phyloP scores from a whole-genome alignment of 2,888 invertebrate species.

The Philhelius pedissequus region DNA sequence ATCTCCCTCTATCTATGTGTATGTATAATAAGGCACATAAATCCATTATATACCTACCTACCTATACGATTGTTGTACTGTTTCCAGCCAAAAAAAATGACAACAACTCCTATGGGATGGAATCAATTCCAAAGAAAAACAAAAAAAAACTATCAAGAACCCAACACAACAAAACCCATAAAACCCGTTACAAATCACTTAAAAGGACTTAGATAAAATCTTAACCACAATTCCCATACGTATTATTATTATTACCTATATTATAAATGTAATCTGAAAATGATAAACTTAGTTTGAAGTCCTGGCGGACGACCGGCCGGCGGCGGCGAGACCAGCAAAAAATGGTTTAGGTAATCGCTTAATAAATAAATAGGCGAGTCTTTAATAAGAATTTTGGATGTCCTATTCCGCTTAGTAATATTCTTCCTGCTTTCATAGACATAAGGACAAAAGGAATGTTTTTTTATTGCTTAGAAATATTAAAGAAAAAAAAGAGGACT shows the following conservation, averaged over 20 bases:
- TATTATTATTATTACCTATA: background rate
- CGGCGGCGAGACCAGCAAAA: too few relatives aligned
- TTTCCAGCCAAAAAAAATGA: background rate
- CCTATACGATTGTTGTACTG: background rate
- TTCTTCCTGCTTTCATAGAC: background rate
- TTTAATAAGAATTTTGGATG: constrained; percentile 23
- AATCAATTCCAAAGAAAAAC: background rate
- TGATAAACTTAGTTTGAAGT: constrained; percentile 37
- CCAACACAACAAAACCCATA: background rate
- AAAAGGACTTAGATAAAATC: background rate
- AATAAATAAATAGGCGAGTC: constrained; percentile 61
- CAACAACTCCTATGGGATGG: background rate
- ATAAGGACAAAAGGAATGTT: constrained; percentile 27
- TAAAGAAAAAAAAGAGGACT: constrained; percentile 33
- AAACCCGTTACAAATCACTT: background rate
- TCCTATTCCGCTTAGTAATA: background rate
- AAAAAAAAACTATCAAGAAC: background rate
- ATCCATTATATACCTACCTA: background rate
- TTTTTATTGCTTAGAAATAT: constrained; percentile 50
- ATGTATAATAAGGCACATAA: too few relatives aligned
- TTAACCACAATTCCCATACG: background rate
- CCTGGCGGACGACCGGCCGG: too few relatives aligned
- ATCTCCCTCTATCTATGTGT: background rate
- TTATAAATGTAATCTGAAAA: constrained; percentile 43
- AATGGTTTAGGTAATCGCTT: constrained; percentile 35